These are phyloP conservation scores for Micrasema longulum DNA, from an alignment of 1,140 invertebrate species.

Conservation along the genomic window DNA sequence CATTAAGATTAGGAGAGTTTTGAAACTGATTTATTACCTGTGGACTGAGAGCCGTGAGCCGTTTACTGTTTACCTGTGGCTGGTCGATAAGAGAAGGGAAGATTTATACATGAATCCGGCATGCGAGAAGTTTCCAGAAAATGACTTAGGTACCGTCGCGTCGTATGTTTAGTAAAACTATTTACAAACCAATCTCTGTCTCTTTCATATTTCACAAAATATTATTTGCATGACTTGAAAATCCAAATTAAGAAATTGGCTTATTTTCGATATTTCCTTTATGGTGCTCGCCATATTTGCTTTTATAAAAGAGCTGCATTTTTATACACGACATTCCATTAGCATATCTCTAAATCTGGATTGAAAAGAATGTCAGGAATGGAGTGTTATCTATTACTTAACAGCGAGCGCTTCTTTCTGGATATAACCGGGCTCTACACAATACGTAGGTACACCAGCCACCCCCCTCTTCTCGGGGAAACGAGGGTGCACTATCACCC, in stretches of 20 bases:
- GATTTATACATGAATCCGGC: not conserved
- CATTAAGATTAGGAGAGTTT: too few species aligned
- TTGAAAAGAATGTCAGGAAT: conserved; percentile 21
- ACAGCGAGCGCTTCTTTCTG: conserved; percentile 12
- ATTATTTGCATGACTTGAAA: too few species aligned
- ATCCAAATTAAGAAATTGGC: not conserved
- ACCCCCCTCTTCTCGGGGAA: not conserved
- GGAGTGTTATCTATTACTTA: conserved; percentile 25
- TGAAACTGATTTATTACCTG: too few species aligned
- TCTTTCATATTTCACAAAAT: too few species aligned
- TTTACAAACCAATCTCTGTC: too few species aligned
- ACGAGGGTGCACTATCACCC: too few species aligned
- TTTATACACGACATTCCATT: not conserved
- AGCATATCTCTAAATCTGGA: conserved; percentile 18
- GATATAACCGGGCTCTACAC: not conserved
- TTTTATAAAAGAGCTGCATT: too few species aligned
- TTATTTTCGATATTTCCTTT: not conserved
- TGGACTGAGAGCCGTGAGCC: too few species aligned
- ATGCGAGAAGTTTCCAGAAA: not conserved
- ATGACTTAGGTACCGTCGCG: not conserved
- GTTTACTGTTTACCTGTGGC: not conserved
- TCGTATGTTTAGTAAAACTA: too few species aligned
- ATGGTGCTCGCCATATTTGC: too few species aligned
- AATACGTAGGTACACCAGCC: too few species aligned
- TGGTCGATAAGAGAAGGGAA: not conserved